Conservation (phyloP, 2,888 invertebrate species). For the Encarsia formosa region DNA sequence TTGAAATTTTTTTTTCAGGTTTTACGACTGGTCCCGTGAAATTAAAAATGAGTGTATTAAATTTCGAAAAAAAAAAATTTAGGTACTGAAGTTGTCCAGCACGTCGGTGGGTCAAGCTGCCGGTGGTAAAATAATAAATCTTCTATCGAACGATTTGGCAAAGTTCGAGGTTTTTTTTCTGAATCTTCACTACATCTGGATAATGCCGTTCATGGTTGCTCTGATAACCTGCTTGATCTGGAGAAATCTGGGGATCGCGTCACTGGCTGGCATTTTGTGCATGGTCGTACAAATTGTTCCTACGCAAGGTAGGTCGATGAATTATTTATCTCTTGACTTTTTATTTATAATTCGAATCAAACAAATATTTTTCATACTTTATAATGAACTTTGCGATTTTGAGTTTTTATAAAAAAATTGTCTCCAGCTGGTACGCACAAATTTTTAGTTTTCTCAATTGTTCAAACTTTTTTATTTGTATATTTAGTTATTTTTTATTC, state of each 20-base stretch:
- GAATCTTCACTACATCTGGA: slow-evolving; percentile 73
- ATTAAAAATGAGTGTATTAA: not conserved
- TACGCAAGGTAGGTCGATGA: slow-evolving; percentile 52
- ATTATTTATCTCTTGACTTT: too few species aligned
- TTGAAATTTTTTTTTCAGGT: slow-evolving; percentile 38
- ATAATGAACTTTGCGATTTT: not conserved
- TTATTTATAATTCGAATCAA: not conserved
- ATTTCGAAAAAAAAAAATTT: slow-evolving; percentile 14
- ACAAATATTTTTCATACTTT: not conserved
- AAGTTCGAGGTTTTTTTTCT: slow-evolving; percentile 70
- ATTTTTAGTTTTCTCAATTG: not conserved
- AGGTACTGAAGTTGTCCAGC: slow-evolving; percentile 52
- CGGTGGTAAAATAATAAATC: slow-evolving; percentile 73
- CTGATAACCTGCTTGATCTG: slow-evolving; percentile 61
- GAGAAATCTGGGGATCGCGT: slow-evolving; percentile 54
- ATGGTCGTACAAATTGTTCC: slow-evolving; percentile 55
- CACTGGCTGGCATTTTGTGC: slow-evolving; percentile 60
- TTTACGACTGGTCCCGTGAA: slow-evolving; percentile 39
- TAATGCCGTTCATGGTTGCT: slow-evolving; percentile 70
- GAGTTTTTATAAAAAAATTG: not conserved
- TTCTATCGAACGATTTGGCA: slow-evolving; percentile 80
- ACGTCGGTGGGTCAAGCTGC: slow-evolving; percentile 37
- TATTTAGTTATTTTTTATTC: not conserved
- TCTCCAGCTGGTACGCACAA: not conserved
- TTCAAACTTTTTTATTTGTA: not conserved